These are phyloP conservation scores for Dinomys branickii DNA, from an alignment of 2,113 vertebrate species.

Conservation along the genomic window DNA sequence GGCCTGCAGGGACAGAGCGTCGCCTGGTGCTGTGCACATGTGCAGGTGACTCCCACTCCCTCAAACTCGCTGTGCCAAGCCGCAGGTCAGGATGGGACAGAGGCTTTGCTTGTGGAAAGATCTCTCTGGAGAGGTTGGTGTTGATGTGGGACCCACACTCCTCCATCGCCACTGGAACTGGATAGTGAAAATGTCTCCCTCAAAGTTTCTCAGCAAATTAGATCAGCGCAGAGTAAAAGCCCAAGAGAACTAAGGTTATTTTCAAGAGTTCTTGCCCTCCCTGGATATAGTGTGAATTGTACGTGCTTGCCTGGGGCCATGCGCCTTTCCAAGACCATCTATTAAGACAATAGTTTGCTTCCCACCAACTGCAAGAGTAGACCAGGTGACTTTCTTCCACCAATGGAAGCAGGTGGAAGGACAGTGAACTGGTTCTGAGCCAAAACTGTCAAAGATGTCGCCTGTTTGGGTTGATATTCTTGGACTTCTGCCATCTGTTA, in stretches of 20 bases:
- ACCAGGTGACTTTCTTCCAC: not conserved
- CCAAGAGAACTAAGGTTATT: not conserved
- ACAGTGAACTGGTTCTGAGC: not conserved
- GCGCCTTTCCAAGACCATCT: not conserved
- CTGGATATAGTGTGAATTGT: not conserved
- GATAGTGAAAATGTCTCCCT: not conserved
- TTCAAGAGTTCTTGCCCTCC: not conserved
- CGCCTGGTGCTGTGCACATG: not conserved
- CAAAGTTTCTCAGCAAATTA: not conserved
- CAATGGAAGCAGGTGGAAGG: not conserved
- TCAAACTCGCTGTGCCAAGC: not conserved
- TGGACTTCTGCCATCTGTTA: not conserved
- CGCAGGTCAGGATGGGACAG: not conserved
- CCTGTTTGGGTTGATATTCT: not conserved
- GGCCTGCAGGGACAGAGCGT: not conserved
- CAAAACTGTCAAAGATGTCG: not conserved
- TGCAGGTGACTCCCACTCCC: not conserved
- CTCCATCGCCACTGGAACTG: rapidly evolving
- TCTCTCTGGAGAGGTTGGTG: not conserved
- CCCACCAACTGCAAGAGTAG: too few species aligned
- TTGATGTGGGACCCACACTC: not conserved
- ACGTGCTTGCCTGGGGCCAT: not conserved
- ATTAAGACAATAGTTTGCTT: not conserved
- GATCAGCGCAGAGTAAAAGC: not conserved
- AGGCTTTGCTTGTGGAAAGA: rapidly evolving